Percentiles rank a stretch among this genome's conserved stretches.
These are phyloP conservation scores for Parochlus steinenii DNA, from an alignment of 2,888 invertebrate genomes.

Conservation along the genomic window DNA sequence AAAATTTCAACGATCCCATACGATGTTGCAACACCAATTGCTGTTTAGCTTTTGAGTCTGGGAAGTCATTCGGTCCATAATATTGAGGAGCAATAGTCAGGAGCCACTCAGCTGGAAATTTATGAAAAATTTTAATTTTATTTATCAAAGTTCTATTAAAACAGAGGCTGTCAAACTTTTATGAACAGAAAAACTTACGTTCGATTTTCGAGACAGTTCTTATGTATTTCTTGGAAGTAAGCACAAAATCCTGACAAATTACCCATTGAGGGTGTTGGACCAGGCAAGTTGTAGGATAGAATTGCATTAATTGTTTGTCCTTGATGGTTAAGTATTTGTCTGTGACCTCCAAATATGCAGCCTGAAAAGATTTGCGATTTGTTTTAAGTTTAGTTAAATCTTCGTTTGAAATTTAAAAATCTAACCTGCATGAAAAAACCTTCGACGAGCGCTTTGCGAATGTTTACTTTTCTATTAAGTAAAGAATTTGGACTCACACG, in stretches of 20 bases:
- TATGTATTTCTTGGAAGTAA: conserved; percentile 99
- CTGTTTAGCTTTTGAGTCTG: conserved; percentile 89
- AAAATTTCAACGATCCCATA: too few species aligned
- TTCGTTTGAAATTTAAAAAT: conserved; percentile 10
- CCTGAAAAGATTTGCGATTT: conserved; percentile 32
- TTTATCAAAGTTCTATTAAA: too few species aligned
- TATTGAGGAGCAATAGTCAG: conserved; percentile 92
- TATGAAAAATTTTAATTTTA: conserved; percentile 14
- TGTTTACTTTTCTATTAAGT: conserved; percentile 97
- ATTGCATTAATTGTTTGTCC: conserved; percentile 96
- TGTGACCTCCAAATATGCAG: conserved; percentile 92
- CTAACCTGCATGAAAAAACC: conserved; percentile 99
- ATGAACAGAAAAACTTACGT: conserved; percentile 46
- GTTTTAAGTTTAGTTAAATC: conserved; percentile 1
- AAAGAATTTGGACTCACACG: conserved; percentile 95
- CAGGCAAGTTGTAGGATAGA: conserved; percentile 96
- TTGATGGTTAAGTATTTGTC: conserved; percentile 98
- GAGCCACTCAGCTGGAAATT: conserved; percentile 70
- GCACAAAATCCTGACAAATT: conserved; percentile 97
- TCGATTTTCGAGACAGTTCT: conserved; percentile 97
- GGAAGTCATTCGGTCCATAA: conserved; percentile 96
- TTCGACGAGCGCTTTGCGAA: conserved; percentile 92
- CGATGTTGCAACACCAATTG: conserved; percentile 81
- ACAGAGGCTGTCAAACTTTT: conserved; percentile 6
- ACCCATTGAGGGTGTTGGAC: conserved; percentile 99